Evolutionary conservation across 1,140 invertebrate species (phyloP).

Genomic region (Trachymyrmex septentrionalis): DNA sequence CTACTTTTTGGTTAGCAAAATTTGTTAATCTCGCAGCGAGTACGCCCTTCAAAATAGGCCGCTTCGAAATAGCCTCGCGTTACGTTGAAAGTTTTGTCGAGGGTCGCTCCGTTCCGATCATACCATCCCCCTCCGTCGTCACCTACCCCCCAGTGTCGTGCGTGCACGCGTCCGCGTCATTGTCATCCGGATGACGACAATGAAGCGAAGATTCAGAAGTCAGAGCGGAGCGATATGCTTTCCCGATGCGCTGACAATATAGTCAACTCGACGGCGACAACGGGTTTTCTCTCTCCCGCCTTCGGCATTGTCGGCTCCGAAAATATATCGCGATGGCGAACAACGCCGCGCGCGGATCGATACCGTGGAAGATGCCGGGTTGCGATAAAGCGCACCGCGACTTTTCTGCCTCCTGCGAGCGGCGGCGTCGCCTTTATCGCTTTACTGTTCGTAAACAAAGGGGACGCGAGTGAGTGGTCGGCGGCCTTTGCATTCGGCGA

Average conservation of each 20-base stretch:
- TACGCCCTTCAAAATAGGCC: background rate
- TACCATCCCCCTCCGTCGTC: background rate
- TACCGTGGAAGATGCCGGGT: slow-evolving; percentile 71
- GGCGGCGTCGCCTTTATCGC: slow-evolving; percentile 44
- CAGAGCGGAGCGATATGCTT: slow-evolving; percentile 47
- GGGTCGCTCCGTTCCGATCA: background rate
- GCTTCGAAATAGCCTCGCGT: background rate
- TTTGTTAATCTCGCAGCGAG: background rate
- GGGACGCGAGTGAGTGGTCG: background rate
- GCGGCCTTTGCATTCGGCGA: slow-evolving; percentile 8
- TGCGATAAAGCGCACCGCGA: slow-evolving; percentile 71
- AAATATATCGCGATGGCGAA: slow-evolving; percentile 73
- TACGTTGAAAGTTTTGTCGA: background rate
- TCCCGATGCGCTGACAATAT: slow-evolving; percentile 26
- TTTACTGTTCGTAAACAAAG: slow-evolving; percentile 62
- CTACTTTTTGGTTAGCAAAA: background rate
- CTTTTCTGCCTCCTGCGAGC: slow-evolving; percentile 64
- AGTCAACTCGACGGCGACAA: slow-evolving; percentile 38
- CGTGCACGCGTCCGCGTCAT: slow-evolving; percentile 66
- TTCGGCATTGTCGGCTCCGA: slow-evolving; percentile 69
- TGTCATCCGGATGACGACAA: slow-evolving; percentile 75
- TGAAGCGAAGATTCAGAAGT: slow-evolving; percentile 65
- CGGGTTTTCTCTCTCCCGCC: slow-evolving; percentile 64
- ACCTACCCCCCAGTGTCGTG: slow-evolving; percentile 8
- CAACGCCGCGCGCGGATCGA: slow-evolving; percentile 67